These are phyloP conservation scores for Cecropterus lyciades DNA, from an alignment of 1,140 invertebrate genomes.

Conservation along the genomic window DNA sequence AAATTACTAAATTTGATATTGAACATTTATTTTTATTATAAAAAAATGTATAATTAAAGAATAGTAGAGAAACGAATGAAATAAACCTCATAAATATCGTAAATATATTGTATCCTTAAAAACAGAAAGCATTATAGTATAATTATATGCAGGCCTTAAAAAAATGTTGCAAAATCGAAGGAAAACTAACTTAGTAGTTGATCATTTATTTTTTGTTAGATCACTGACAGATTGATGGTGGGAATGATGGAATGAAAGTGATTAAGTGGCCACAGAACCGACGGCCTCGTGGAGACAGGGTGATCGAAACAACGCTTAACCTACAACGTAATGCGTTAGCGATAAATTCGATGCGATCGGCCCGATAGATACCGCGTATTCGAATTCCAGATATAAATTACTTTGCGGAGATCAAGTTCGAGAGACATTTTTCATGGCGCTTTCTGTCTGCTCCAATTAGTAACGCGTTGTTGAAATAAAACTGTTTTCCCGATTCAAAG, in stretches of 20 bases:
- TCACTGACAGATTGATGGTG: conserved; percentile 5
- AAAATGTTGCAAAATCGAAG: too few relatives aligned
- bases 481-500: background rate
- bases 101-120: too few relatives aligned
- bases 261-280: conserved; percentile 11
- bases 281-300: background rate
- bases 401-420: conserved; percentile 11
- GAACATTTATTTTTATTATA: too few relatives aligned
- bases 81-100: too few relatives aligned
- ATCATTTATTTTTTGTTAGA: background rate
- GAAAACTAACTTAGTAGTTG: too few relatives aligned
- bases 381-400: conserved; percentile 28
- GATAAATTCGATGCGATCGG: conserved; percentile 31
- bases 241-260: conserved; percentile 13
- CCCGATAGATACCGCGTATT: conserved; percentile 14
- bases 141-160: too few relatives aligned
- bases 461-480: background rate
- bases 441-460: conserved; percentile 12
- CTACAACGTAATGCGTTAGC: conserved; percentile 26
- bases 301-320: conserved; percentile 30
- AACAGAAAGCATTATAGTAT: too few relatives aligned
- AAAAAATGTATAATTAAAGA: too few relatives aligned
- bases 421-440: conserved; percentile 15
- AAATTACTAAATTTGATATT: too few relatives aligned
- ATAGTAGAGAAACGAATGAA: too few relatives aligned